Evolutionary conservation across 2,797 vertebrate species (phyloP), one percentile per base, ranked within the genome.

Genomic region (Danio jaintianensis): DNA sequence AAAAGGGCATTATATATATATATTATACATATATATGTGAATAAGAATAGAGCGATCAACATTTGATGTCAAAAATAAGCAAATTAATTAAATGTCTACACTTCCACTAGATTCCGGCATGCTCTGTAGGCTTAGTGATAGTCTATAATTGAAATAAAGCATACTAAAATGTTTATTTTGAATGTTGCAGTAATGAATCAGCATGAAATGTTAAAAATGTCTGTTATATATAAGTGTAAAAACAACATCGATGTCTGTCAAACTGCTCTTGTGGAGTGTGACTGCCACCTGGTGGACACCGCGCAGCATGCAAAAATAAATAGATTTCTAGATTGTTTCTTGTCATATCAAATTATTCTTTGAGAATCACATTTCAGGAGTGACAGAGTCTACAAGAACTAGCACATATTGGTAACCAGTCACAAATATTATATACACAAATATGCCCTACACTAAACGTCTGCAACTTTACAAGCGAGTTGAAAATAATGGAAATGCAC

Each of bases 211-310:
- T 6, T 11, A 0, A 6, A 4, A 38, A 10, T 11, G 52, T 18
- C 9, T 29, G 48, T 36, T 67, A 67, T 38, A n/a, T 3, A 29
- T 3, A 29, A 29, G 29, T 29, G 29, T 29, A 29, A 29, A 29
- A 29, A 29, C 29, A 29, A 29, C 29, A 29, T 29, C 29, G 3
- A n/a, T n/a, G n/a, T 11, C 15, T 43, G 0, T 12, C 12, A 52
- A 16, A 22, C 62, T 42, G 4, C 38, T 22, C 50, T 6, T 38
- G 40, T 52, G 38, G 67, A 63, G 61, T 38, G 12, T 7, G 59
- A 56, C 50, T 73, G 59, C 61, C 22, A 47, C 22, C 69, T 73
- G 22, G 50, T 66, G 78, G 48, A 53, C 12, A 63, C 12, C n/a
- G n/a, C n/a, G n/a, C 7, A 55, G 4, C 7, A 45, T 12, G 7